Evolutionary conservation across 2,113 vertebrate genomes (phyloP).

Genomic region (Rhynchomys soricoides): DNA sequence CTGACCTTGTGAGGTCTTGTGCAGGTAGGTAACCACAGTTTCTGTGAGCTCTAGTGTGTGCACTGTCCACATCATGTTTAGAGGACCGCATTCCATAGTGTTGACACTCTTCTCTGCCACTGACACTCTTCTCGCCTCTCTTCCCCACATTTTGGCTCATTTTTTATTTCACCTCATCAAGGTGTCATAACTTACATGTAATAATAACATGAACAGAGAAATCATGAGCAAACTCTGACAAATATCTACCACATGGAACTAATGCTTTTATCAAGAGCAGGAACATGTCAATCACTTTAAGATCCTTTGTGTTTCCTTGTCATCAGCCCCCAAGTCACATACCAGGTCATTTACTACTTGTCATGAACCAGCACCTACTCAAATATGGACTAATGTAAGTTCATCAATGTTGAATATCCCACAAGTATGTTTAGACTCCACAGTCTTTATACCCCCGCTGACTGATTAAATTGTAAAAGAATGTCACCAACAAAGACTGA

Average conservation of each 20-base stretch:
- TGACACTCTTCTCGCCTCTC: background rate
- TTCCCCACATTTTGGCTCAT: background rate
- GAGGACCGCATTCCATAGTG: too few relatives aligned
- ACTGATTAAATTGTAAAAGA: slow-evolving; percentile 52
- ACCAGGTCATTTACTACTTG: background rate
- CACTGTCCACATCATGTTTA: background rate
- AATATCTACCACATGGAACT: background rate
- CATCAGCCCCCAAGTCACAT: background rate
- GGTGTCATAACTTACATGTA: background rate
- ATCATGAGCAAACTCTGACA: background rate
- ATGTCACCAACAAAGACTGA: slow-evolving; percentile 42
- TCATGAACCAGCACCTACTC: slow-evolving; percentile 24
- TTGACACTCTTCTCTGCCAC: background rate
- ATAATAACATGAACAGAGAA: background rate
- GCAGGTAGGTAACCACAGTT: background rate
- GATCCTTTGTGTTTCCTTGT: background rate
- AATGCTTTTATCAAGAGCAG: background rate
- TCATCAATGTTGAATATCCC: background rate
- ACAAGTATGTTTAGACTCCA: slow-evolving; percentile 31
- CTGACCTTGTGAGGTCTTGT: background rate
- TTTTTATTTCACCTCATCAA: background rate
- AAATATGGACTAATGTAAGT: background rate
- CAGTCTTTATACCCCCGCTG: background rate
- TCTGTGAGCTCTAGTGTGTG: background rate
- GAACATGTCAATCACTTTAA: background rate